Conservation (phyloP, 2,888 invertebrate species). For the Aleiodes testaceus region DNA sequence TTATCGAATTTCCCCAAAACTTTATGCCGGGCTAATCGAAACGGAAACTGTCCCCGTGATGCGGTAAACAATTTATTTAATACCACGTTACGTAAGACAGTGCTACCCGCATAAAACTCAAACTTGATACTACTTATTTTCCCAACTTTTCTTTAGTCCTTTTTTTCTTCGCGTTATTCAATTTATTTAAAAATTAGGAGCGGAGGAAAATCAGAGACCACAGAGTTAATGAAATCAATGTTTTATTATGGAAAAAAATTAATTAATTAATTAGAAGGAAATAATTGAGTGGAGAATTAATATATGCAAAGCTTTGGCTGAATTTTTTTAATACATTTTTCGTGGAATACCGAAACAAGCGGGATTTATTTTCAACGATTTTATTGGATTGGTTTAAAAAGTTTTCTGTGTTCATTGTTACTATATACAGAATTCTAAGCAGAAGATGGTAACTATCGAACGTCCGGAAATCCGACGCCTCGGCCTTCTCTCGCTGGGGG, state of each 20-base stretch:
- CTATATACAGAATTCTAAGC: conserved; percentile 32
- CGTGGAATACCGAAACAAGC: no score
- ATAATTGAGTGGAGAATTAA: no score
- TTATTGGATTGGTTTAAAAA: conserved; percentile 19
- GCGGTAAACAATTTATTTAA: conserved; percentile 47
- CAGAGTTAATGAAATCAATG: no score
- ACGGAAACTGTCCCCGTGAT: conserved; percentile 44
- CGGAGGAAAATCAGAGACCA: neutral
- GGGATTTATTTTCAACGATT: neutral
- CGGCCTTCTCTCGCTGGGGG: conserved; percentile 50
- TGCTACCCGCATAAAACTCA: conserved; percentile 8
- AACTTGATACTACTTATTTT: conserved; percentile 21
- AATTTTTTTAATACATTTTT: no score
- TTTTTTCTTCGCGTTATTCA: neutral
- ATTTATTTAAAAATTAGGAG: neutral
- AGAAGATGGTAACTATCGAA: conserved; percentile 31
- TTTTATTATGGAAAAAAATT: no score
- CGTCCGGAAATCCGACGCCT: conserved; percentile 31
- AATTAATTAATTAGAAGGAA: no score
- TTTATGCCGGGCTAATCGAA: conserved; percentile 46
- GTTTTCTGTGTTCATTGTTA: conserved; percentile 16
- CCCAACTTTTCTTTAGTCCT: neutral
- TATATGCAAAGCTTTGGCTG: no score
- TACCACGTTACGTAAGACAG: conserved; percentile 34
- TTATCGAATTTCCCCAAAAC: conserved; percentile 53